Conservation (phyloP, 2,888 invertebrate species). For the Drosophila falleni region DNA sequence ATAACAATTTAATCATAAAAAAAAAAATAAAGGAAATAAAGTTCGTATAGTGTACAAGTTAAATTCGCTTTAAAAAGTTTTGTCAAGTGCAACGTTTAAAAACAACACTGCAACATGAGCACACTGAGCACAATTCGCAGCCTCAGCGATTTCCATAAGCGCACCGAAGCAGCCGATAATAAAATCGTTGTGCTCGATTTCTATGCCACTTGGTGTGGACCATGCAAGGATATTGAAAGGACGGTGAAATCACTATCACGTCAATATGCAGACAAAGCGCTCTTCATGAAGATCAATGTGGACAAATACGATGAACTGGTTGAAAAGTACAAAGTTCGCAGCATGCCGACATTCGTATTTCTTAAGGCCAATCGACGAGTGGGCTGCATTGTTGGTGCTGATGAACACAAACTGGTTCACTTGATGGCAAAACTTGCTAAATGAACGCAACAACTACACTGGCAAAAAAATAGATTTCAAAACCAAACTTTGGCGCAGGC, state of each 20-base stretch:
- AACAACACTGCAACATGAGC: constrained; percentile 11
- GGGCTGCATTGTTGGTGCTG: constrained; percentile 67
- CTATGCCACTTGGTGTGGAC: constrained; percentile 69
- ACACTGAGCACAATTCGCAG: constrained; percentile 54
- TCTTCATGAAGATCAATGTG: constrained; percentile 61
- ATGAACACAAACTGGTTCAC: constrained; percentile 59
- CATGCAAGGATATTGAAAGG: constrained; percentile 63
- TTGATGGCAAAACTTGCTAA: constrained; percentile 66
- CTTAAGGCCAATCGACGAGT: constrained; percentile 58
- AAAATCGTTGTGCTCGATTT: constrained; percentile 66
- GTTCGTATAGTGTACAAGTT: neutral
- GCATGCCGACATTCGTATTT: constrained; percentile 76
- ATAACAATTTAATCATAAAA: neutral
- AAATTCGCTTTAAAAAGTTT: neutral
- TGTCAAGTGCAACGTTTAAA: neutral
- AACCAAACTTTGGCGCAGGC: neutral
- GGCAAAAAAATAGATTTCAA: neutral
- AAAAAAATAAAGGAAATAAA: neutral
- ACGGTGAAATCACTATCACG: constrained; percentile 54
- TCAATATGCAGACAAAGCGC: constrained; percentile 50
- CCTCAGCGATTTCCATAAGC: constrained; percentile 61
- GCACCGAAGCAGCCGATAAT: constrained; percentile 54
- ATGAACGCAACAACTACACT: neutral
- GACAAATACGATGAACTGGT: constrained; percentile 60
- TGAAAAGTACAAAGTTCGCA: constrained; percentile 54